Percentiles rank a stretch among this genome's conserved stretches.
phyloP scores from a whole-genome alignment of 2,797 vertebrate species.

The Lycodopsis pacificus region DNA sequence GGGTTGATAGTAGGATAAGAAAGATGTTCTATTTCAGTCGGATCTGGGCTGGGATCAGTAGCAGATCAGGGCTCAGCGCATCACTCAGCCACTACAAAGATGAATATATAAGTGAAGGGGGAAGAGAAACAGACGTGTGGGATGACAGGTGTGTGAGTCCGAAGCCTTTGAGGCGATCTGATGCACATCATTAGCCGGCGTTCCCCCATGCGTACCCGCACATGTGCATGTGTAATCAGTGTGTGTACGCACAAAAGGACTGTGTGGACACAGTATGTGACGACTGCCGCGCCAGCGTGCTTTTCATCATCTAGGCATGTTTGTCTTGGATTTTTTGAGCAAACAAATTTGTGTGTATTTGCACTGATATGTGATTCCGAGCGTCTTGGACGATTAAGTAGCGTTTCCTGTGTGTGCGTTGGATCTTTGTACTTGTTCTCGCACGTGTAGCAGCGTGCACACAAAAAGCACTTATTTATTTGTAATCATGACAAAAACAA shows the following conservation, averaged over 20 bases:
- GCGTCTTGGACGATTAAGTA: constrained; percentile 34
- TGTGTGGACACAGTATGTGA: constrained; percentile 42
- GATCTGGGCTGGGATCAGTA: constrained; percentile 61
- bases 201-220: constrained; percentile 18
- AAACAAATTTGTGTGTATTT: constrained; percentile 44
- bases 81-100: constrained; percentile 67
- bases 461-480: constrained; percentile 39
- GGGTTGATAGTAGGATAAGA: constrained; percentile 48
- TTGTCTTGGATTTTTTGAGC: constrained; percentile 43
- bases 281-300: constrained; percentile 14
- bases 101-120: constrained; percentile 69
- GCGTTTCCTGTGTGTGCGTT: constrained; percentile 8
- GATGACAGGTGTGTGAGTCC: constrained; percentile 52
- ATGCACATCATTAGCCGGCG: constrained; percentile 62
- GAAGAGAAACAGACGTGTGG: constrained; percentile 30
- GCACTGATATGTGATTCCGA: constrained; percentile 20
- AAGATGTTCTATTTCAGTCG: constrained; percentile 61
- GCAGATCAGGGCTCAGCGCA: constrained; percentile 49
- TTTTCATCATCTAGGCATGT: constrained; percentile 54
- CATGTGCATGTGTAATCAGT: constrained; percentile 27
- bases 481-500: constrained; percentile 58
- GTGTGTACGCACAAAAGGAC: constrained; percentile 32
- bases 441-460: not conserved
- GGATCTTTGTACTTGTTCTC: constrained; percentile 13
- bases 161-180: constrained; percentile 54